Evolutionary conservation across 2,888 invertebrate species (phyloP), one percentile per base, ranked within the genome.

Genomic region (Torymus texanus): DNA sequence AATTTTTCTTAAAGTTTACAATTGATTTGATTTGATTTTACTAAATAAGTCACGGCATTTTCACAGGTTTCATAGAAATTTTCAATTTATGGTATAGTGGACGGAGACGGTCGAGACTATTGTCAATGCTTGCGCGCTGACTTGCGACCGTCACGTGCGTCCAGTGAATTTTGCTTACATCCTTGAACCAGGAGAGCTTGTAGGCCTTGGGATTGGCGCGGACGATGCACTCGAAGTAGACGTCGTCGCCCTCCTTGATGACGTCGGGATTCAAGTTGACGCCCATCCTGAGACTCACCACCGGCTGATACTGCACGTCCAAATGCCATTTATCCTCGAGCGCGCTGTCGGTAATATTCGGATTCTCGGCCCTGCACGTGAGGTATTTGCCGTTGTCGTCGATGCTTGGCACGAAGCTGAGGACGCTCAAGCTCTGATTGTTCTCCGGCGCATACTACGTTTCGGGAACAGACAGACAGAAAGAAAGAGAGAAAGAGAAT

Each of bases 351-450:
- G 94, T 93, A 88, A 97, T 95, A 91, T 93, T 94, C 89, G 95
- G 95, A 93, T 97, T 97, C 91, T 96, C 96, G 71, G 96, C 95
- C 85, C 96, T 93, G 91, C 97, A 97, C 84, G 95, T 95, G 91
- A 97, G 93, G 92, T 95, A 95, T 92, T 96, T 96, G 85, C 96
- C 96, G 90, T 97, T 96, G 91, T 97, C 97, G 87, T 96, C 96
- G 86, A 96, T 95, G 85, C 93, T 93, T 78, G 97, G 97, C 85
- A 94, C 94, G 90, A 96, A 94, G 85, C 94, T 95, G 86, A 97
- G 92, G 87, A 96, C 95, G 91, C 96, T 97, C 86, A 96, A 92
- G 80, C 94, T 96, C 82, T 90, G 87, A 92, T 96, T 96, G 92
- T 95, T 95, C 87, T 93, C 93, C 90, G 95, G 94, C 67, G 95